Percentiles rank a stretch among this genome's conserved stretches.
Conservation (phyloP, 1,140 invertebrate species). For the Rhopalosiphum maidis region DNA sequence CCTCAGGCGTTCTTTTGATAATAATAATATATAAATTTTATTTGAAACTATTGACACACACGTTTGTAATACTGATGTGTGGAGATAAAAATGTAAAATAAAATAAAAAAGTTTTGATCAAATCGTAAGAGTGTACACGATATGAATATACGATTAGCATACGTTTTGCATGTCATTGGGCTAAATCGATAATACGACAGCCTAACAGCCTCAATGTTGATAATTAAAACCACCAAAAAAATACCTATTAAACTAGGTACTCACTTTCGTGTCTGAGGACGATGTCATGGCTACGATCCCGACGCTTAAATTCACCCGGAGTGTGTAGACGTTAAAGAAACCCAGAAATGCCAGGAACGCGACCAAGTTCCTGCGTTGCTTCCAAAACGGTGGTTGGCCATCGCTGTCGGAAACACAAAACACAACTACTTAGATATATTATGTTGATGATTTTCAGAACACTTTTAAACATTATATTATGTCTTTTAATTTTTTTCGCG, state of each 20-base stretch:
- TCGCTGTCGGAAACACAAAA: background rate
- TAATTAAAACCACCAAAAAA: background rate
- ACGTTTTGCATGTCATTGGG: background rate
- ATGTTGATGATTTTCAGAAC: background rate
- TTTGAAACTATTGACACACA: background rate
- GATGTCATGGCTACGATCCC: conserved; percentile 82
- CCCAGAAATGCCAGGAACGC: conserved; percentile 83
- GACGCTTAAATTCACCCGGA: conserved; percentile 87
- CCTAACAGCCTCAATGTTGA: background rate
- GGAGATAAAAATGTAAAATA: background rate
- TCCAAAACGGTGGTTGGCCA: conserved; percentile 66
- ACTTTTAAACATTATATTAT: background rate
- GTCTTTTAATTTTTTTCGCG: background rate
- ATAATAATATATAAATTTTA: background rate
- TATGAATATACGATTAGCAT: background rate
- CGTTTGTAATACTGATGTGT: background rate
- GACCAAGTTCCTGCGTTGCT: conserved; percentile 74
- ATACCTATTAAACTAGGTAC: background rate
- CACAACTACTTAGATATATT: background rate
- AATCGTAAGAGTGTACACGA: background rate
- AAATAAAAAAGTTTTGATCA: background rate
- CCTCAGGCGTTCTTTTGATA: background rate
- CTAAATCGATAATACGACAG: too few relatives aligned
- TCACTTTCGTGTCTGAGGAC: background rate
- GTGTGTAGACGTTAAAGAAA: conserved; percentile 85